Evolutionary conservation across 1,140 invertebrate species (phyloP), one percentile per base, ranked within the genome.

Genomic region (Sweltsa coloradensis): DNA sequence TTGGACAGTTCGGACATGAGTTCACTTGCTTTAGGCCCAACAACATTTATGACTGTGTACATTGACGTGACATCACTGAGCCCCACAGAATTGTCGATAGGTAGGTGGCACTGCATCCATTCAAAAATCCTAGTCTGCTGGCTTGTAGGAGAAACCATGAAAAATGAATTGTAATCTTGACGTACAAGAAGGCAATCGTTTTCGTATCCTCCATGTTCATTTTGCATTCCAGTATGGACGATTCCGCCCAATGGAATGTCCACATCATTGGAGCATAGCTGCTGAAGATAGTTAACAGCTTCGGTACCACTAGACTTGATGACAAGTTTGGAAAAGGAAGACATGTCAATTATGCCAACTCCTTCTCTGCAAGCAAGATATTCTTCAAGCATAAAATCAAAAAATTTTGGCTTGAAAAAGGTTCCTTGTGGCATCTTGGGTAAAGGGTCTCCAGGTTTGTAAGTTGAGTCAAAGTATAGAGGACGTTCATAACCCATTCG

Each of bases 401-500:
- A 87, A 72, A 86, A 91, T 34, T 69, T 67, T 18, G 84, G 86
- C 60, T 87, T 86, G 47, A 70, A 76, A 60, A 74, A 88, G 51
- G 67, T 75, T 22, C 73, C 73, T n/a, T 59, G 60, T 29, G 73
- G 72, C 71, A 75, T 74, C 51, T 62, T 39, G 34, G 70, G 64
- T 47, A 62, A 63, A 34, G 58, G 62, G 46, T 68, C 58, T 34
- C 62, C 65, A 51, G 52, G 60, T 65, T 59, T 63, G 43, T 71
- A 70, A 40, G 71, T 69, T 9, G 71, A 64, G 57, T 75, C 70
- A 53, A 76, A 76, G 57, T 76, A 76, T 13, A 75, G 59, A 13
- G 85, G 79, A 55, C 85, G 64, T 62, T 90, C 87, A 57, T 87
- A 90, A n/a, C 83, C 86, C 81, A 89, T 88, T 57, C 81, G 83